phyloP scores from a whole-genome alignment of 1,140 invertebrate genomes.

The Latrodectus geometricus region DNA sequence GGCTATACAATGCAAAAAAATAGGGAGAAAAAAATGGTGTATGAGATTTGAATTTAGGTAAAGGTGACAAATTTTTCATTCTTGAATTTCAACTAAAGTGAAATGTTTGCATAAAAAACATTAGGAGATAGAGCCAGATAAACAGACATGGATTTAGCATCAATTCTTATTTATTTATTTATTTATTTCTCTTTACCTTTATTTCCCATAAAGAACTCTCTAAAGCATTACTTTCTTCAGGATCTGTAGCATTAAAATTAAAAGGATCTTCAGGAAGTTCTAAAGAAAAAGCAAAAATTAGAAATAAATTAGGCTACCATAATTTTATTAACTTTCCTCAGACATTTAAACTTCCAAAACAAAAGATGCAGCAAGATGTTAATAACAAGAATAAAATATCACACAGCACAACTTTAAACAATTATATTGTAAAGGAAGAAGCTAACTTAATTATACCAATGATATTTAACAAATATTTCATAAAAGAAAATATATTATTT shows the following conservation, averaged over 20 bases:
- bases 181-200: slow-evolving; percentile 71
- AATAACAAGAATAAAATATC: too few relatives aligned
- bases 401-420: too few relatives aligned
- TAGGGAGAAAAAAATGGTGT: background rate
- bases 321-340: too few relatives aligned
- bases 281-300: slow-evolving; percentile 5
- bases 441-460: too few relatives aligned
- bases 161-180: background rate
- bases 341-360: too few relatives aligned
- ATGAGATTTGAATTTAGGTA: background rate
- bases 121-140: background rate
- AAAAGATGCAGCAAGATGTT: too few relatives aligned
- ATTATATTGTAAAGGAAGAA: too few relatives aligned
- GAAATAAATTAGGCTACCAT: background rate
- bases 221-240: slow-evolving; percentile 81
- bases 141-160: background rate
- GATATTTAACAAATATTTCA: too few relatives aligned
- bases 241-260: slow-evolving; percentile 82
- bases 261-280: slow-evolving; percentile 78
- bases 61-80: background rate
- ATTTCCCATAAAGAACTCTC: slow-evolving; percentile 94
- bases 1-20: too few relatives aligned
- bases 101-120: background rate
- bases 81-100: background rate
- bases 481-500: too few relatives aligned